Base-by-base conservation (phyloP, 2,113 vertebrate genomes). In the Istiophorus platypterus region DNA sequence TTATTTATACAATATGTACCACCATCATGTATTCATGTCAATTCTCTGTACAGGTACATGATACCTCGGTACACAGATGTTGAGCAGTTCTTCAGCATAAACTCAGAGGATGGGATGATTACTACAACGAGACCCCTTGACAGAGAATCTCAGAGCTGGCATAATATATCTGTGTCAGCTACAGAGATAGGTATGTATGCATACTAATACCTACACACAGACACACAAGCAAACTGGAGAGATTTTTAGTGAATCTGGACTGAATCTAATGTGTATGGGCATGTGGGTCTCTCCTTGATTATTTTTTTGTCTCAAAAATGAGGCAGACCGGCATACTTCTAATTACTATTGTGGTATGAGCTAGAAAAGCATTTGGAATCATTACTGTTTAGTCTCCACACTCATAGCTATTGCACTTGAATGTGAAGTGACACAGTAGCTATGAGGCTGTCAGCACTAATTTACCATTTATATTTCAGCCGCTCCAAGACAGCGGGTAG, bases 121-220 rank as follows among this genome's bases (percentile, higher is more conserved):
- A 97, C 95, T 90, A 98, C 98, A 18, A 96, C 93, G 0, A 97
- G 96, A 91, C 94, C 96, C 12, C 93, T 99, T 94, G 98, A 99
- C 92, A 95, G 98, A 87, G 98, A 99, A 86, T 90, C 96, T 47
- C 97, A 95, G 17, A 78, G 96, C 85, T 99, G 98, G 98, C 97
- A 99, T 73, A 99, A 99, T 74, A 99, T 99, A 76, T 97, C 98
- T 17, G 96, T 99, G 82, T 96, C 97, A 66, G 98, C 98, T 65
- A 95, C 95, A 39, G 98, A 99, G 95, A 94, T 92, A 5, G 92
- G 91, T 92, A 85, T 0, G 67, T 47, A 51, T 17, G 24, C 71
- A 31, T 8, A 34, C 42, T 41, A n/a, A n/a, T n/a, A n/a, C 34
- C 58, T 2, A 37, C 26, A 72, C 65, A 51, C 27, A 56, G 22